Evolutionary conservation across 2,888 invertebrate genomes (phyloP), one percentile per base, ranked within the genome.

Genomic region (Sylvicola cinctus): DNA sequence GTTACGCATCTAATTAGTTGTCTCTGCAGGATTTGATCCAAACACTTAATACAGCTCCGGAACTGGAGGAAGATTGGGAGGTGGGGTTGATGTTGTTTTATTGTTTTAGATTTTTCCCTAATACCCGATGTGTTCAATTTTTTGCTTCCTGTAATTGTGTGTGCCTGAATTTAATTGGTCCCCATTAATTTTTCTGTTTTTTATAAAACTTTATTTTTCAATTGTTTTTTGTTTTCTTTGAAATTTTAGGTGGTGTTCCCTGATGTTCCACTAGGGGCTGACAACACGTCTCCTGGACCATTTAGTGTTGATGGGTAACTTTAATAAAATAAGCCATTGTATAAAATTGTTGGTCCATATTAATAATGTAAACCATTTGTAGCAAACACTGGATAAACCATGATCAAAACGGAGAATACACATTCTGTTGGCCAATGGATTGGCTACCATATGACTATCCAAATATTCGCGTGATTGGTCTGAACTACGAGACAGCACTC

Each of bases 361-460:
- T 31, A 23, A 20, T 12, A 35, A 25, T 29, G 3, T n/a, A 20
- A 14, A 3, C 12, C 28, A 20, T 27, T 12, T 15, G 10, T 30
- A 41, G 42, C 15, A 49, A 50, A 17, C 33, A 40, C 29, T 58
- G 58, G 58, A 38, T 42, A 16, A 55, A 56, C 37, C 49, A 56
- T 20, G 54, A 56, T 32, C 15, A 32, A 25, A 33, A 40, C 10
- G 50, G 51, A 7, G 54, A 50, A 14, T 63, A 61, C 41, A 81
- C 85, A 2, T 69, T 70, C 40, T 91, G 90, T 54, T 93, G 91
- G 91, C 91, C 91, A 3, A 78, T 78, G 62, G 91, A 93, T 49
- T 95, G 93, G 93, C 58, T 95, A 38, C 72, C 88, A 1, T 61
- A 68, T 45, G 88, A 91, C 53, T 70, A 74, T 45, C 67, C 68